Evolutionary conservation across 2,888 invertebrate species (phyloP), one percentile per base, ranked within the genome.

Genomic region (Volucella inanis): DNA sequence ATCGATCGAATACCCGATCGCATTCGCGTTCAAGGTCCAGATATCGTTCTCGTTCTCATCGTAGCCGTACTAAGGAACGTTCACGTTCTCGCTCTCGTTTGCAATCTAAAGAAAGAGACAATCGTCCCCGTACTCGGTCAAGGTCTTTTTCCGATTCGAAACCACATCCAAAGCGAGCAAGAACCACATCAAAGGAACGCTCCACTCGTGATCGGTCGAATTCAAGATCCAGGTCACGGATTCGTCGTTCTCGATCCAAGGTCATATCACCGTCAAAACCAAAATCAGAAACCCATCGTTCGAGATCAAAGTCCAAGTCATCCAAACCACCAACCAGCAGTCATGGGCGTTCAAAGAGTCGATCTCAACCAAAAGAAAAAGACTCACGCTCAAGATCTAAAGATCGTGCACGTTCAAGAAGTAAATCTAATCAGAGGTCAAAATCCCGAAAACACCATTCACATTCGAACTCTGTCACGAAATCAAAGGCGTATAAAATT

Each of bases 41-140:
- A 65, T 92, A 91, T 9, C 90, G 92, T 14, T 91, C 91, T 18
- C 89, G 92, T 11, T 91, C 92, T 39, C 76, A 74, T 38, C 87
- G 82, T 38, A 87, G 87, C 8, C 88, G 88, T 12, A 88, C 87
- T 0, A 81, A 87, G 14, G 87, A 88, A 8, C 88, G 87, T 22
- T 85, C 88, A 1, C 90, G 91, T 8, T 87, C 88, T 14, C 88
- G 86, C 1, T 87, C 87, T 78, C 72, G 89, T 31, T 87, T 88
- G 2, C 87, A 87, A 38, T 88, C 88, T 6, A 79, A 67, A 68
- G 49, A 49, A n/a, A 79, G 74, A 61, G 68, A 79, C 3, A 22
- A 47, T 67, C 82, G 70, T n/a, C 9, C 61, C 41, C 71, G 68
- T 52, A 52, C 43, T 1, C 67, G 64, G 31, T 80, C 87, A 18